A percentile compares a stretch with the other conserved stretches of the same genome.
phyloP scores from a whole-genome alignment of 1,140 invertebrate genomes.

The Nephila pilipes region DNA sequence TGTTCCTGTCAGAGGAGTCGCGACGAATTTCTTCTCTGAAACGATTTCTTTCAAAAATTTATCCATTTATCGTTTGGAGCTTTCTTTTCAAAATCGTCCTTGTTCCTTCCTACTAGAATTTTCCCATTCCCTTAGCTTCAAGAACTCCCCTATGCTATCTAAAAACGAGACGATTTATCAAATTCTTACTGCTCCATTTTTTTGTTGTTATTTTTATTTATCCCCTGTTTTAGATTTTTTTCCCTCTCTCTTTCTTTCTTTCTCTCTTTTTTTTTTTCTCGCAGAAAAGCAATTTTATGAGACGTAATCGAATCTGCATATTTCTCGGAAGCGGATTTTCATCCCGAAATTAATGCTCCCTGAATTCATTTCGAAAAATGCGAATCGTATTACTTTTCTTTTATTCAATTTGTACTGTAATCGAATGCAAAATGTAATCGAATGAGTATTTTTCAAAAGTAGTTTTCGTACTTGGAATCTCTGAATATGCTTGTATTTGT shows the following conservation, averaged over 20 bases:
- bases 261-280: not conserved
- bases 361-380: not conserved
- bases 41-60: not conserved
- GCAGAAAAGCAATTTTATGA: not conserved
- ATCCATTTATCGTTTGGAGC: not conserved
- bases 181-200: not conserved
- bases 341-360: not conserved
- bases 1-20: not conserved
- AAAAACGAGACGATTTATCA: not conserved
- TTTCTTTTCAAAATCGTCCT: not conserved
- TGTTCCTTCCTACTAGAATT: not conserved
- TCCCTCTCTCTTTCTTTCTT: not conserved
- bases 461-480: too few species aligned
- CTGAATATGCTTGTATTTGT: too few species aligned
- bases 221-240: not conserved
- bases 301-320: not conserved
- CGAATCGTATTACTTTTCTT: not conserved
- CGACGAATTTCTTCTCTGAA: not conserved
- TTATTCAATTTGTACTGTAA: not conserved
- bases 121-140: not conserved
- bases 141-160: not conserved
- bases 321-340: not conserved
- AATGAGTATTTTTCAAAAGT: not conserved
- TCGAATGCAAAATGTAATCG: not conserved
- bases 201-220: slow-evolving; percentile 9